Base-by-base conservation (phyloP, 1,140 invertebrate species). In the Lordiphosa mommai region DNA sequence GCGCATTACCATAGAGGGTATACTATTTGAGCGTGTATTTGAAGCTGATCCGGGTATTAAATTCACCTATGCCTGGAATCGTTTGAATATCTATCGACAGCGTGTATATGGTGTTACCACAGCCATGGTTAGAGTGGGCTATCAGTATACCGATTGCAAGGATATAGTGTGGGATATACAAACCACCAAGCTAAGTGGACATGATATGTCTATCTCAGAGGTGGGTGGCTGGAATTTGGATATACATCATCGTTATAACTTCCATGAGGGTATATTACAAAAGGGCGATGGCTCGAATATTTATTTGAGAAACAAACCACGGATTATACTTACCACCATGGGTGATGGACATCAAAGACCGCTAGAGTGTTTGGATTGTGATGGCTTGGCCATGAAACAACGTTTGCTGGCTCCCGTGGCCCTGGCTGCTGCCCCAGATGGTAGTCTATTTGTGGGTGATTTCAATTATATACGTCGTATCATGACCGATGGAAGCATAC, bases 281-380 rank as follows among this genome's bases (percentile, higher is more conserved):
- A 98, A 98, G 88, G 98, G 98, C 17, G 98, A 99, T 89, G 98
- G 98, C 13, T 95, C 96, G 0, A 99, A 98, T 82, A 97, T 98
- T 56, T 99, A 98, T 87, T 88, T 99, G 70, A 97, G 97, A 79
- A 96, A 99, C 85, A 96, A 97, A 84, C 97, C 97, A 0, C 91
- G 96, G 48, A 94, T 97, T 1, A 95, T 98, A 38, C 90, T 96
- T 9, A 97, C 96, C n/a, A 93, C 96, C 1, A 95, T 99, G 92
- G 97, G 97, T 5, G 96, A 96, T 89, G 97, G 97, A 0, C 94
- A 95, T 64, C 96, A 97, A 73, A 91, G 97, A 37, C 94, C 95
- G 0, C 88, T 97, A 5, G 94, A 96, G 14, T 97, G 96, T 67
- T 89, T 90, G 3, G 94, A 95, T 36, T 98, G 97, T 89, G 94